A percentile compares a stretch with the other conserved stretches of the same genome.
Evolutionary conservation across 2,113 vertebrate species (phyloP).

Genomic region (Rhinopomastus cyanomelas): DNA sequence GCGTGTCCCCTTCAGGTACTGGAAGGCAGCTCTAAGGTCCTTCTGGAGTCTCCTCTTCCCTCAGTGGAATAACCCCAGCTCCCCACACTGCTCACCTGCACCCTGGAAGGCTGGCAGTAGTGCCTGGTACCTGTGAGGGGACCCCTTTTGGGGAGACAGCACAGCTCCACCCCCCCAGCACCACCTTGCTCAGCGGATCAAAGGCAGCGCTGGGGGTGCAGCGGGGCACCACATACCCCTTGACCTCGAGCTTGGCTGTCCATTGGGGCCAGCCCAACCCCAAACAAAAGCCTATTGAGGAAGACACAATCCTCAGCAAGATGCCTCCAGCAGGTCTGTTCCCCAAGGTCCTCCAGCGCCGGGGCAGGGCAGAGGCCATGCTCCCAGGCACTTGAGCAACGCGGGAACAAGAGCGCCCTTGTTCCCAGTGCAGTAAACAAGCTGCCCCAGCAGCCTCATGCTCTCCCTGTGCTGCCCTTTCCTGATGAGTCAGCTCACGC

Average conservation of each 20-base stretch:
- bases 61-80: too few relatives aligned
- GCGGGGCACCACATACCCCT: neutral
- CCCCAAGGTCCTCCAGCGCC: slow-evolving; percentile 51
- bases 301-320: slow-evolving; percentile 61
- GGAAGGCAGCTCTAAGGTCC: too few relatives aligned
- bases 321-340: slow-evolving; percentile 45
- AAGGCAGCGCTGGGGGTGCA: neutral
- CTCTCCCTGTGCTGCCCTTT: neutral
- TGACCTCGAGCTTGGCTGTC: neutral
- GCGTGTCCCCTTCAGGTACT: too few relatives aligned
- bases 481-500: neutral
- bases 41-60: too few relatives aligned
- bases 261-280: neutral
- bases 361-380: neutral
- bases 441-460: neutral
- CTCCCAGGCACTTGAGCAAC: slow-evolving; percentile 55
- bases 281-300: slow-evolving; percentile 62
- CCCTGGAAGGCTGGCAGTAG: neutral
- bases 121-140: neutral
- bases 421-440: slow-evolving; percentile 51
- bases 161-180: neutral
- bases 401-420: slow-evolving; percentile 41
- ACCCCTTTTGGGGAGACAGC: neutral
- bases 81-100: neutral
- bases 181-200: neutral